Evolutionary conservation across 2,797 vertebrate genomes (phyloP), one percentile per base, ranked within the genome.

Genomic region (Rhinophrynus dorsalis): DNA sequence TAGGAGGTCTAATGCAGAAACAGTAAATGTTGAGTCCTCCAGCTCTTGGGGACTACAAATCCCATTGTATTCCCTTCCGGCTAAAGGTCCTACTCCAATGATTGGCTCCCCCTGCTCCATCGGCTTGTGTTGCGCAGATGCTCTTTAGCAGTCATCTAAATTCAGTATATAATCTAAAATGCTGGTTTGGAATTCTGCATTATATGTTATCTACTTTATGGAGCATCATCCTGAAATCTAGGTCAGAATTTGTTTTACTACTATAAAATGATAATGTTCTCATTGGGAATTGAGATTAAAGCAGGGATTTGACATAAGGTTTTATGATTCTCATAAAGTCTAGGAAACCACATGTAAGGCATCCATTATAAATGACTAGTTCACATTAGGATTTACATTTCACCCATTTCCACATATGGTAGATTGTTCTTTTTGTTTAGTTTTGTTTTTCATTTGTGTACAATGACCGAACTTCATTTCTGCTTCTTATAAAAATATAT

Each of bases 241-340:
- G 68, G 68, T 72, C 68, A 72, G 60, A 58, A 58, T 72, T 67
- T 42, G 37, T 56, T 45, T 63, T 56, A 37, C 57, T 33, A 40
- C 17, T 29, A 45, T 61, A 30, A 69, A 50, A 69, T 61, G 47
- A 52, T 61, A 61, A 61, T 54, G 56, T 51, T 50, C 66, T 51
- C 48, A 35, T 37, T 4, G 21, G 48, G 48, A 70, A 70, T 51
- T 27, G 58, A 70, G 58, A 70, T 61, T 70, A 70, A 62, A 61
- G 51, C 29, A 52, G 40, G 51, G 29, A 55, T 61, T 62, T 61
- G 30, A 45, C 51, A 52, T 52, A 48, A 33, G 37, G 30, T 61
- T 57, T 69, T 59, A 33, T 58, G 45, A 29, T 9, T 44, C 57
- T 29, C 40, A 44, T 44, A 45, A 69, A 62, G 52, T 62, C 20